Evolutionary conservation across 2,797 vertebrate genomes (phyloP).

Genomic region (Martes flavigula): DNA sequence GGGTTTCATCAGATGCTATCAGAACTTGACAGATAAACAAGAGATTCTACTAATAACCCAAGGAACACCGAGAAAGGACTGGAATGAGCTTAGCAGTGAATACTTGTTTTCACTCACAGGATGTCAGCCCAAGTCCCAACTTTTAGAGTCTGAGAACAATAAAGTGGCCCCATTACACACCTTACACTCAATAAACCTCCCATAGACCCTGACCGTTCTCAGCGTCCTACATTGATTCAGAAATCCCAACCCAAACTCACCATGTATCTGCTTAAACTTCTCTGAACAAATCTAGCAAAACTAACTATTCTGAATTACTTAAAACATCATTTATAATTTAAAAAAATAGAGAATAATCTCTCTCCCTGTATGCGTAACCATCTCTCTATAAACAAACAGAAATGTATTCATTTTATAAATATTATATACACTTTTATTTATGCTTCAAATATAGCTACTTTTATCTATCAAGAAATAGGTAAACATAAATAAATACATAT

Average conservation of each 20-base stretch:
- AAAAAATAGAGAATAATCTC: neutral
- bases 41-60: neutral
- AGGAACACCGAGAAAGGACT: neutral
- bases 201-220: neutral
- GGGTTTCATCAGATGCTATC: neutral
- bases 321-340: neutral
- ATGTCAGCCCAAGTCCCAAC: neutral
- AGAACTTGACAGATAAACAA: neutral
- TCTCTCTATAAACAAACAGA: neutral
- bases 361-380: neutral
- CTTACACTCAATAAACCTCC: neutral
- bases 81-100: neutral
- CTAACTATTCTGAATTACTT: neutral
- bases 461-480: neutral
- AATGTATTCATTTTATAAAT: neutral
- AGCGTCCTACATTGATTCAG: neutral
- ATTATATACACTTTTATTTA: neutral
- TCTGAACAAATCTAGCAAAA: neutral
- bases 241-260: neutral
- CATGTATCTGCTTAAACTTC: neutral
- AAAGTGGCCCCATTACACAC: neutral
- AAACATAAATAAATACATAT: neutral
- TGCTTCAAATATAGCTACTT: neutral
- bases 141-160: neutral
- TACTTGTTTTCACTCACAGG: neutral